Evolutionary conservation across 2,113 vertebrate genomes (phyloP).

Genomic region (Grammomys dolichurus): DNA sequence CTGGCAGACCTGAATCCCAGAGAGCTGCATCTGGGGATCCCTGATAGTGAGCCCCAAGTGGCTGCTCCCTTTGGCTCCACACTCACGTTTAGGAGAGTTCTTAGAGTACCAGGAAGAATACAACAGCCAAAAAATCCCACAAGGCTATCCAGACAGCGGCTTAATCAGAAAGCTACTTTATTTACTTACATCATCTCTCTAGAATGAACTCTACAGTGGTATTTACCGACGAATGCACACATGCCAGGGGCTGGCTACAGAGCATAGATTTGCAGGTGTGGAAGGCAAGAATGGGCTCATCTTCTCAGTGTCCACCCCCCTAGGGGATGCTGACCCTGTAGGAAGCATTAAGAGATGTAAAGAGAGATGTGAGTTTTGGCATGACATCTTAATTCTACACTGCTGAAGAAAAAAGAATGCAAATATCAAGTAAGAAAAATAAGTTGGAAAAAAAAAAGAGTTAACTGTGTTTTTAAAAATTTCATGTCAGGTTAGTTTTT

Average conservation of each 20-base stretch:
- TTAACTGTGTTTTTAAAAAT: background rate
- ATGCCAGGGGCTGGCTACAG: background rate
- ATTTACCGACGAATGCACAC: background rate
- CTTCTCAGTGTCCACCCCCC: slow-evolving; percentile 37
- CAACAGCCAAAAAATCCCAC: background rate
- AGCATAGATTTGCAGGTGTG: rapidly evolving
- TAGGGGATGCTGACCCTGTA: slow-evolving; percentile 74
- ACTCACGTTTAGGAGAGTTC: background rate
- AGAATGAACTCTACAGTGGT: background rate
- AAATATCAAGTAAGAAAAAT: background rate
- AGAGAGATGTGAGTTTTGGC: background rate
- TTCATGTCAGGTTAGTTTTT: background rate
- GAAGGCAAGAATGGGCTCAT: slow-evolving; percentile 33
- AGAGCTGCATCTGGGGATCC: no score
- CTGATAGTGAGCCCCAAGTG: background rate
- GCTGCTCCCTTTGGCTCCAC: background rate
- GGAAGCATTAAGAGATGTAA: background rate
- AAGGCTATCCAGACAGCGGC: background rate
- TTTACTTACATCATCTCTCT: background rate
- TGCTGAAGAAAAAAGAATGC: slow-evolving; percentile 3
- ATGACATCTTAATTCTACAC: background rate
- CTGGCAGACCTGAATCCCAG: background rate
- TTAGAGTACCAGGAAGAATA: background rate
- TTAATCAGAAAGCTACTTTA: slow-evolving; percentile 28
- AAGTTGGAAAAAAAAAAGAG: background rate